phyloP scores from a whole-genome alignment of 2,797 vertebrate genomes.

The Amblyraja radiata region DNA sequence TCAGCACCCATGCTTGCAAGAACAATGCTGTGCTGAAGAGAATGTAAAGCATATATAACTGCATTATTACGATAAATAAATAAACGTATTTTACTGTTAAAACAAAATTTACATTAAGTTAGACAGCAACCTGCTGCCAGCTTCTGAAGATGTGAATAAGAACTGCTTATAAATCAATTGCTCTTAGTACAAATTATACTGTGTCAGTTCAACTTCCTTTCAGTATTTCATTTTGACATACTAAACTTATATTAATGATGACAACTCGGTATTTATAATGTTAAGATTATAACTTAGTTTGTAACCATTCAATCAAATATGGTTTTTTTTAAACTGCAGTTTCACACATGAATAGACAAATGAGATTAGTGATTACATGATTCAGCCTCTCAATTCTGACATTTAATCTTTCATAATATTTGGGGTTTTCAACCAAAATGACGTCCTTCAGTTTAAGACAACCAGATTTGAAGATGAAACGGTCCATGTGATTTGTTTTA shows the following conservation, averaged over 20 bases:
- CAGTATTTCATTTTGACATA: background rate
- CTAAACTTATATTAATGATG: background rate
- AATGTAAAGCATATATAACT: background rate
- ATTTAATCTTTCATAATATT: background rate
- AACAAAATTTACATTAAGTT: background rate
- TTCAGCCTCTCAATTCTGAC: background rate
- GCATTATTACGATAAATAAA: too few relatives aligned
- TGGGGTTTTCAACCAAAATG: background rate
- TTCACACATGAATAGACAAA: background rate
- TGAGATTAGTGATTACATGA: background rate
- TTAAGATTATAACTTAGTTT: background rate
- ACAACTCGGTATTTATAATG: background rate
- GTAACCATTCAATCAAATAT: background rate
- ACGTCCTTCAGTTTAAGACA: background rate
- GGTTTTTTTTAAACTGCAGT: background rate
- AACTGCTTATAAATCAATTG: background rate
- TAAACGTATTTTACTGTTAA: background rate
- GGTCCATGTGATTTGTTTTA: background rate
- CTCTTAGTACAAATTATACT: too few relatives aligned
- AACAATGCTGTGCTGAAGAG: background rate
- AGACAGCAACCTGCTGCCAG: background rate
- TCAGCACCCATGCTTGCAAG: background rate
- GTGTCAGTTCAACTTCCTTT: background rate
- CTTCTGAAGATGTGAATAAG: background rate
- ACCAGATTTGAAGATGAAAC: background rate